A percentile compares a stretch with the other conserved stretches of the same genome.
Evolutionary conservation across 2,888 invertebrate species (phyloP).

Genomic region (Boloria selene): DNA sequence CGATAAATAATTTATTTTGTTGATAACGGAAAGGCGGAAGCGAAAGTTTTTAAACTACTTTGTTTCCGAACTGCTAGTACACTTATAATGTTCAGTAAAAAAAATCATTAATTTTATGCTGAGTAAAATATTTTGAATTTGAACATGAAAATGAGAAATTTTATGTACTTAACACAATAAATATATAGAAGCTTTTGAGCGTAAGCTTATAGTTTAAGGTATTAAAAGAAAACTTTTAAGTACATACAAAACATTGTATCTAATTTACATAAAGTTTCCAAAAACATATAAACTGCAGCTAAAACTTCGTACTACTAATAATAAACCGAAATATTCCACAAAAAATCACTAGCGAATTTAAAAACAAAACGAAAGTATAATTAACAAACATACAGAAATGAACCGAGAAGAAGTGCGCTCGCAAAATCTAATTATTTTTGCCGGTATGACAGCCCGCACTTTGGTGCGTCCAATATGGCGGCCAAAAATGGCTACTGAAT

Average conservation of each 20-base stretch:
- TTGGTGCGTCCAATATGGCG: slow-evolving; percentile 21
- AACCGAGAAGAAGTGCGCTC: slow-evolving; percentile 67
- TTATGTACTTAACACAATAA: too few relatives aligned
- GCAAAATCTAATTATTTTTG: slow-evolving; percentile 78
- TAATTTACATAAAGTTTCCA: background rate
- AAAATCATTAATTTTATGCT: too few relatives aligned
- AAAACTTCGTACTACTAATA: too few relatives aligned
- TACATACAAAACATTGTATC: too few relatives aligned
- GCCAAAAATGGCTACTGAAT: background rate
- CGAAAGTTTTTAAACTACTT: background rate
- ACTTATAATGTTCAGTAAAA: too few relatives aligned
- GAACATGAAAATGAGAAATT: too few relatives aligned
- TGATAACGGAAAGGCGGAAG: background rate
- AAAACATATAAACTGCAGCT: background rate
- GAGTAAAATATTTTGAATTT: too few relatives aligned
- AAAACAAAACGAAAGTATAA: slow-evolving; percentile 65
- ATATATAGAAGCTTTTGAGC: too few relatives aligned
- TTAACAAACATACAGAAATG: slow-evolving; percentile 78
- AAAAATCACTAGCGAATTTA: slow-evolving; percentile 36
- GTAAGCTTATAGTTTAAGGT: too few relatives aligned
- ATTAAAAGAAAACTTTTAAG: too few relatives aligned
- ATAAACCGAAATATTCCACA: background rate
- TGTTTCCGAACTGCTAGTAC: too few relatives aligned
- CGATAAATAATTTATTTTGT: slow-evolving; percentile 22
- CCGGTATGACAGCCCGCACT: slow-evolving; percentile 72